These are phyloP conservation scores for Ochotona curzoniae DNA, from an alignment of 2,113 vertebrate genomes.

Conservation along the genomic window DNA sequence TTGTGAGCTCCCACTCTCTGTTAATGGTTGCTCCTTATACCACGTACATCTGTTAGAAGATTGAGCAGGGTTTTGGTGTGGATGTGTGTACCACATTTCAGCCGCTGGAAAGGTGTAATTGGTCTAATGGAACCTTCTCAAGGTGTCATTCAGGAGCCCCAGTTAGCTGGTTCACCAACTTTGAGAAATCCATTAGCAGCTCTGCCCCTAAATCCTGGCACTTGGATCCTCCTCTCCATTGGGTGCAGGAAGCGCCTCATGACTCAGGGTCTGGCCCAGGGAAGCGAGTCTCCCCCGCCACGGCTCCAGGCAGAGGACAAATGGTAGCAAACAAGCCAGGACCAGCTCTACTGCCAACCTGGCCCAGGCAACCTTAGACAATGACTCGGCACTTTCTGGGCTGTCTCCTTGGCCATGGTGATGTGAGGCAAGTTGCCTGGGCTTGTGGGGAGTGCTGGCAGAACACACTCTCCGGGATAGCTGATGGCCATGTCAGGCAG, in stretches of 20 bases:
- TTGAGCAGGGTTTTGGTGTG: neutral
- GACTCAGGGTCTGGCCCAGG: constrained; percentile 47
- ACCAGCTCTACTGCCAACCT: constrained; percentile 30
- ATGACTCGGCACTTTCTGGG: constrained; percentile 70
- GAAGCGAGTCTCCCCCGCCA: neutral
- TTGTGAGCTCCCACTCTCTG: neutral
- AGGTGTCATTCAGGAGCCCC: neutral
- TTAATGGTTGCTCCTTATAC: neutral
- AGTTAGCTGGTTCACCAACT: neutral
- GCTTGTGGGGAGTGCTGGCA: constrained; percentile 56
- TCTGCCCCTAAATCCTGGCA: neutral
- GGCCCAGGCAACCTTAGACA: constrained; percentile 7
- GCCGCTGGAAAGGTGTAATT: neutral
- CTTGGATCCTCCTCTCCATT: neutral
- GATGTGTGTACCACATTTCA: neutral
- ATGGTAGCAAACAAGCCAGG: constrained; percentile 36
- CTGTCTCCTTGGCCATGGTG: constrained; percentile 42
- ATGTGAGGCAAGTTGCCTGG: constrained; percentile 40
- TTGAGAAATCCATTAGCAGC: neutral
- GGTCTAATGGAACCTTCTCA: neutral
- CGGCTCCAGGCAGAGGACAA: constrained; percentile 48
- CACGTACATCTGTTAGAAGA: neutral
- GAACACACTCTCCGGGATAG: neutral
- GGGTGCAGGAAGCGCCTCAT: constrained; percentile 1
- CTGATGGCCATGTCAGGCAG: neutral